Percentiles rank a stretch among this genome's conserved stretches.
phyloP scores from a whole-genome alignment of 2,888 invertebrate genomes.

The Tetramorium bicarinatum region DNA sequence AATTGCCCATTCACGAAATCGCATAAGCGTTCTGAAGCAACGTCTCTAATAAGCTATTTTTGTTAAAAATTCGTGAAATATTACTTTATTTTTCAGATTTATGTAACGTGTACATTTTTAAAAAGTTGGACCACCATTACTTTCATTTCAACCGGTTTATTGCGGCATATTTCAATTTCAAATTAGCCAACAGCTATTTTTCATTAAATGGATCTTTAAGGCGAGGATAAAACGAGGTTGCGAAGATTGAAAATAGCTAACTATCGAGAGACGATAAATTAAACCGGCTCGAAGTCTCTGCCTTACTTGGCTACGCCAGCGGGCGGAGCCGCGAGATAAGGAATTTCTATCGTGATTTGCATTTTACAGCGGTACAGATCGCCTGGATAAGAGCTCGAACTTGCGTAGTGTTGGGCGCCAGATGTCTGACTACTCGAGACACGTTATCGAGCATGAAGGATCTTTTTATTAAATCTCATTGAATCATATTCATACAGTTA shows the following conservation, averaged over 20 bases:
- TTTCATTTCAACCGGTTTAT: constrained; percentile 18
- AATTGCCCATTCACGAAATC: too few species aligned
- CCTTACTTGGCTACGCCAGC: constrained; percentile 22
- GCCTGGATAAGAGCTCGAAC: constrained; percentile 49
- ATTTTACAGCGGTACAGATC: constrained; percentile 54
- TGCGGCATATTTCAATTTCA: constrained; percentile 32
- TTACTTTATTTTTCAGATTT: background rate
- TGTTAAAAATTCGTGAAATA: background rate
- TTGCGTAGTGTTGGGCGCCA: constrained; percentile 38
- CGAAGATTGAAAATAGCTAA: constrained; percentile 55
- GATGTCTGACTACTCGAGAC: constrained; percentile 43
- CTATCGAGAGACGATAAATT: constrained; percentile 53
- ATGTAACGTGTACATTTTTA: background rate
- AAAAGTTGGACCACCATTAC: background rate
- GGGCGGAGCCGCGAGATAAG: constrained; percentile 48
- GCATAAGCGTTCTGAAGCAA: background rate
- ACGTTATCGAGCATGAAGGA: constrained; percentile 3
- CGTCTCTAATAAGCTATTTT: background rate
- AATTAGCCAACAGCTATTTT: constrained; percentile 48
- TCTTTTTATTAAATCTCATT: constrained; percentile 33
- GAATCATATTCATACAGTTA: constrained; percentile 12
- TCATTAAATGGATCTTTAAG: constrained; percentile 47
- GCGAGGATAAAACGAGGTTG: constrained; percentile 32
- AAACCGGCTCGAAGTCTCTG: constrained; percentile 40
- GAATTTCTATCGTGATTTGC: constrained; percentile 55